Conservation (phyloP, 2,113 vertebrate species). For the Ranitomeya variabilis region DNA sequence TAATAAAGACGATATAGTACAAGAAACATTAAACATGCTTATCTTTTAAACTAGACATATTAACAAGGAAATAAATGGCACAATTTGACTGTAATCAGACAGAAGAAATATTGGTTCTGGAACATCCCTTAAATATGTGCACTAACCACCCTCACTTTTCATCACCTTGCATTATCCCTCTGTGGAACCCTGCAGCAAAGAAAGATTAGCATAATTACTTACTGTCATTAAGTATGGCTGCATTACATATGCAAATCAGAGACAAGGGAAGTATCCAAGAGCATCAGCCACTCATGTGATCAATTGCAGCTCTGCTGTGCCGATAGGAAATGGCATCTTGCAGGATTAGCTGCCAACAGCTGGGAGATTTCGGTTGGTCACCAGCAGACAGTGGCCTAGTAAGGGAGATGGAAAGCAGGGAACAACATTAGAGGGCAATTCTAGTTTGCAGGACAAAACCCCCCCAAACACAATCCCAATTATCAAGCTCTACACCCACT, state of each 20-base stretch:
- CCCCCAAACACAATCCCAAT: not conserved
- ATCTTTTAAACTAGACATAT: not conserved
- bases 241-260: conserved; percentile 62
- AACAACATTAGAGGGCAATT: conserved; percentile 7
- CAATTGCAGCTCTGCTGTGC: conserved; percentile 33
- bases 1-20: no score
- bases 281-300: conserved; percentile 19
- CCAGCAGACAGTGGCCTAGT: not conserved
- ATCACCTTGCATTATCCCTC: conserved; percentile 21
- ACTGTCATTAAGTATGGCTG: conserved; percentile 71
- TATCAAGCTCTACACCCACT: no score
- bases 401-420: not conserved
- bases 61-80: not conserved
- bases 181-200: conserved; percentile 52
- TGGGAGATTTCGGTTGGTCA: conserved; percentile 36
- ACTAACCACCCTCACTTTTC: conserved; percentile 40
- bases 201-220: conserved; percentile 76
- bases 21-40: not conserved
- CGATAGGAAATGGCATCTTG: not conserved
- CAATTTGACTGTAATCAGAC: not conserved
- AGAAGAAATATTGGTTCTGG: conserved; percentile 4
- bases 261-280: conserved; percentile 47
- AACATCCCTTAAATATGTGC: conserved; percentile 11
- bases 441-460: not conserved
- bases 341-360: conserved; percentile 49